phyloP scores from a whole-genome alignment of 2,797 vertebrate species.

The Chromobotia macracanthus region DNA sequence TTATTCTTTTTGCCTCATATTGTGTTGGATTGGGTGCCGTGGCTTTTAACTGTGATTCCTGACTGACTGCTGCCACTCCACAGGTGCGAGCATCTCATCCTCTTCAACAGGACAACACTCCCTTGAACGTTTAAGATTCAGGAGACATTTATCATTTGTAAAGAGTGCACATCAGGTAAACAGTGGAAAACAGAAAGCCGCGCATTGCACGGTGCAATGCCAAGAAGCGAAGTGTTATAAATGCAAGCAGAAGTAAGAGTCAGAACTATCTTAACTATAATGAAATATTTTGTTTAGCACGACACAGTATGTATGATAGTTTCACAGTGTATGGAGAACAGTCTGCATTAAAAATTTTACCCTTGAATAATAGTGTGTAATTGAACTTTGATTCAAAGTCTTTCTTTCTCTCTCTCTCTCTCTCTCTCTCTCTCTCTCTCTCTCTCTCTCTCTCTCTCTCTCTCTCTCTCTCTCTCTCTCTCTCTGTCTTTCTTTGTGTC shows the following conservation, averaged over 20 bases:
- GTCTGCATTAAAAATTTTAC: conserved; percentile 13
- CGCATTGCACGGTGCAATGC: neutral
- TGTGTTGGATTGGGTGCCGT: conserved; percentile 20
- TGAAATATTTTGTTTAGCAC: conserved; percentile 19
- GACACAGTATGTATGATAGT: conserved; percentile 8
- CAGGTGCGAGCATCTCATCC: neutral
- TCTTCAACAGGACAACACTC: neutral
- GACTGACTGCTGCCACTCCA: conserved; percentile 11
- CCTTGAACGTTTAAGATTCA: neutral
- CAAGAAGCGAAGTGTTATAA: neutral
- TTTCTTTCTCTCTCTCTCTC: too few relatives aligned
- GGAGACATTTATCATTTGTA: neutral
- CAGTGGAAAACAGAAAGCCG: neutral
- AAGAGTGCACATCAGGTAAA: neutral
- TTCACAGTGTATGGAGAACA: conserved; percentile 16
- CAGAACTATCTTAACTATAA: neutral
- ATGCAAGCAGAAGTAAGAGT: conserved; percentile 5
- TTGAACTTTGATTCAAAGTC: neutral
- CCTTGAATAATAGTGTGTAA: neutral
- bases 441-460: too few relatives aligned
- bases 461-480: too few relatives aligned
- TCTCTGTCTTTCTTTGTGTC: neutral
- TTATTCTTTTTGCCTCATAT: conserved; percentile 17
- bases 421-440: too few relatives aligned
- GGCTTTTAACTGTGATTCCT: too few relatives aligned